A percentile compares a stretch with the other conserved stretches of the same genome.
Conservation (phyloP, 2,113 vertebrate species). For the Rhinoderma darwinii region DNA sequence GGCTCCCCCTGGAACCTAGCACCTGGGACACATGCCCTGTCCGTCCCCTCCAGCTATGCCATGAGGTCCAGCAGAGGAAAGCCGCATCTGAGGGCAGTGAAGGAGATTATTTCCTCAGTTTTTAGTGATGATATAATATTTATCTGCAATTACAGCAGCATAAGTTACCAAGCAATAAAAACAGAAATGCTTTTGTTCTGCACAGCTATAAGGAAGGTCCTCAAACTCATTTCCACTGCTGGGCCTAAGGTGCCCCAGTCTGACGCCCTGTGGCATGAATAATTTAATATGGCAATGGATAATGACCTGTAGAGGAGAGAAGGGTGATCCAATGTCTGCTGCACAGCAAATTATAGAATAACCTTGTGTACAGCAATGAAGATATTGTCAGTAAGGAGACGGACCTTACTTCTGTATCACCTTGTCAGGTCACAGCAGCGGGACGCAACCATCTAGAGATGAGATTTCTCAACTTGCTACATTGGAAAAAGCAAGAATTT, state of each 20-base stretch:
- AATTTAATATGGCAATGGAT: conserved; percentile 1
- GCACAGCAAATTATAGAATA: background rate
- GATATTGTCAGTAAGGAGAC: background rate
- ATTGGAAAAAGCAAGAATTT: conserved; percentile 38
- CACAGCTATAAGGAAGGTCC: background rate
- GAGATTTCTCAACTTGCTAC: conserved; percentile 36
- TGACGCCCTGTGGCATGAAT: background rate
- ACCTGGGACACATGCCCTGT: no score
- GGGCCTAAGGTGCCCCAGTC: background rate
- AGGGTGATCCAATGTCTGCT: background rate
- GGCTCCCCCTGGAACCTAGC: no score
- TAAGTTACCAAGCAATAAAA: background rate
- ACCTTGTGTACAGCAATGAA: background rate
- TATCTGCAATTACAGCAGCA: background rate
- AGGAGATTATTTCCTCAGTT: background rate
- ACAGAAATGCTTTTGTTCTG: background rate
- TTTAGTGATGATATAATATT: background rate
- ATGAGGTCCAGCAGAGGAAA: background rate
- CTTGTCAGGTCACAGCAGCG: conserved; percentile 28
- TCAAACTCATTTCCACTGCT: background rate
- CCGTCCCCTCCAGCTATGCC: no score
- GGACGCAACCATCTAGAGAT: conserved; percentile 11
- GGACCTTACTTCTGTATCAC: conserved; percentile 18
- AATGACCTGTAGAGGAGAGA: background rate
- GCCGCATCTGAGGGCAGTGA: background rate